These are phyloP conservation scores for Lucilia sericata DNA, from an alignment of 1,140 invertebrate genomes.

Conservation along the genomic window DNA sequence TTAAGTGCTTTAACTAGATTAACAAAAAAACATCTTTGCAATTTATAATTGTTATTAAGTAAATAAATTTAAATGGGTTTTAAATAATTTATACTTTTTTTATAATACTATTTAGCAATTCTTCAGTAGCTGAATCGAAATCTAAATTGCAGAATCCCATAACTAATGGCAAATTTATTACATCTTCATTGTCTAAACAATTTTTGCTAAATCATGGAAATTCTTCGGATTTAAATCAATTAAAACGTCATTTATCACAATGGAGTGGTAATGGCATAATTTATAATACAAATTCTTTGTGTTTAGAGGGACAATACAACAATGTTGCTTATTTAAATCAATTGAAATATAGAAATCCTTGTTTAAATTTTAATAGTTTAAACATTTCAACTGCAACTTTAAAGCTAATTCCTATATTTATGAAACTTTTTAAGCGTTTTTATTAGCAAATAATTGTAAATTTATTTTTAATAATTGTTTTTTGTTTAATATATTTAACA, in stretches of 20 bases:
- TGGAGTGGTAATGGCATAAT: not conserved
- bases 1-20: no score
- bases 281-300: no score
- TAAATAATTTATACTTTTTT: not conserved
- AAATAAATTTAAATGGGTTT: not conserved
- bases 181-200: not conserved
- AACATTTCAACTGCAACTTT: no score
- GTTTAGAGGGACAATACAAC: no score
- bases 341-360: no score
- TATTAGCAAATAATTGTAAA: no score
- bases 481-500: no score
- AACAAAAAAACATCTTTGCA: not conserved
- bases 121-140: not conserved
- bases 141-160: not conserved
- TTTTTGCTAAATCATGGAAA: not conserved
- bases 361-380: no score
- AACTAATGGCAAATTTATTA: not conserved
- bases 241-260: not conserved
- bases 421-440: no score
- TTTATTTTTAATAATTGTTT: no score
- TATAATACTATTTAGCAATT: not conserved
- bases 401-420: no score
- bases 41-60: slow-evolving; percentile 6
- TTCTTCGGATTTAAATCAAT: not conserved
- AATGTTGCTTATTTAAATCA: no score